Evolutionary conservation across 2,113 vertebrate species (phyloP).

Genomic region (Nansenia antarctica): DNA sequence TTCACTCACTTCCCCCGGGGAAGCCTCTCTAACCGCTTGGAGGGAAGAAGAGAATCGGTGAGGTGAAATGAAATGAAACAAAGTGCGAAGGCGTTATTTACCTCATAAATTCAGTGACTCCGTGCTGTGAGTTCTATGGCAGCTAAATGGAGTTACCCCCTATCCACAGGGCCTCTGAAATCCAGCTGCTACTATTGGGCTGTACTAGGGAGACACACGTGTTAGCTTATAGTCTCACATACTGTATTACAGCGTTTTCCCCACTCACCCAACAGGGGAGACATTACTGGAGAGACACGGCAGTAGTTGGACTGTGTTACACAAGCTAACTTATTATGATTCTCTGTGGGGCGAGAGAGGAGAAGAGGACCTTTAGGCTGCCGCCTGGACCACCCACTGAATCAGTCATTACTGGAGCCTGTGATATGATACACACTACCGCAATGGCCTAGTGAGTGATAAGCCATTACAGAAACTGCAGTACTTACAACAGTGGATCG

Average conservation of each 20-base stretch:
- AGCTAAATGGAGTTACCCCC: conserved; percentile 40
- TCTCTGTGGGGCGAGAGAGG: conserved; percentile 54
- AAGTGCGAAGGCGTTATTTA: conserved; percentile 43
- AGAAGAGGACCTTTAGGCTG: no score
- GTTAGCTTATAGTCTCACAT: no score
- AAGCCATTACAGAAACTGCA: conserved; percentile 48
- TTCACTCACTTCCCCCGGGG: no score
- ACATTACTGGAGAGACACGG: conserved; percentile 43
- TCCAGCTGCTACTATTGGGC: no score
- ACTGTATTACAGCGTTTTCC: no score
- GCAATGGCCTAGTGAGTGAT: conserved; percentile 34
- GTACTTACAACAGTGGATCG: conserved; percentile 28
- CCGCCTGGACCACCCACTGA: no score
- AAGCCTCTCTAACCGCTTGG: no score
- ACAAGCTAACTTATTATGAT: conserved; percentile 53
- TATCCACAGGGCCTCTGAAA: conserved; percentile 34
- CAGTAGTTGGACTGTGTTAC: conserved; percentile 48
- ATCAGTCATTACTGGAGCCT: conserved; percentile 34
- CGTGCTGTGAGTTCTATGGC: conserved; percentile 13
- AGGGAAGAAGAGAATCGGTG: no score
- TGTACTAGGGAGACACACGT: no score
- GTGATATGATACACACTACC: conserved; percentile 3
- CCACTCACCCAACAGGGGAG: conserved; percentile 50
- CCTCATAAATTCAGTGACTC: conserved; percentile 38
- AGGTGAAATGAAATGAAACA: background rate